These are phyloP conservation scores for Laspeyria flexula DNA, from an alignment of 2,888 invertebrate species.

Conservation along the genomic window DNA sequence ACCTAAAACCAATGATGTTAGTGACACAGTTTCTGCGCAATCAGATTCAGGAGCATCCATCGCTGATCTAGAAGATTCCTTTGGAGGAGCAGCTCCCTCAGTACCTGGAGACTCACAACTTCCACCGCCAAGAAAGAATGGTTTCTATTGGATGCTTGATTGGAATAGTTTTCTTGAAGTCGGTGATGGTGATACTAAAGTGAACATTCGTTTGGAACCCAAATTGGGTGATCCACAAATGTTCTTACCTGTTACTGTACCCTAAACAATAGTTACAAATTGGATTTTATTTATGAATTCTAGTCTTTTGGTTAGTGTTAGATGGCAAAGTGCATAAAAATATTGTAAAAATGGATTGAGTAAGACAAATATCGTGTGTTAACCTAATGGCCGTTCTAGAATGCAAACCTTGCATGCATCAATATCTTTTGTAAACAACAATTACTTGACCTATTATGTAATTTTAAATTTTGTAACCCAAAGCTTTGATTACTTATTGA, in stretches of 20 bases:
- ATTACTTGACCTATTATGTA: constrained; percentile 11
- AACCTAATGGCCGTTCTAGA: neutral
- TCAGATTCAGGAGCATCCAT: constrained; percentile 84
- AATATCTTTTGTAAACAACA: constrained; percentile 6
- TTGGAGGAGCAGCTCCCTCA: constrained; percentile 88
- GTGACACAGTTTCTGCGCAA: constrained; percentile 76
- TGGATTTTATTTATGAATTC: constrained; percentile 54
- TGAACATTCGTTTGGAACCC: constrained; percentile 92
- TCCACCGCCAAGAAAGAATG: constrained; percentile 90
- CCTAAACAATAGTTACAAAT: constrained; percentile 71
- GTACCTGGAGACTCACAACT: constrained; percentile 86
- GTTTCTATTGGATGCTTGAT: constrained; percentile 94
- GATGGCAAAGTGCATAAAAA: constrained; percentile 27
- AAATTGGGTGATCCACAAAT: constrained; percentile 92
- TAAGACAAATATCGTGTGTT: constrained; percentile 10
- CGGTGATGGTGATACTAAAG: constrained; percentile 90
- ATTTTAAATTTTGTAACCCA: constrained; percentile 8
- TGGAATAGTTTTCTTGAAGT: constrained; percentile 95
- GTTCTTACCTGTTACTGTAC: constrained; percentile 91
- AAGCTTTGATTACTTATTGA: constrained; percentile 15
- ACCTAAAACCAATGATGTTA: constrained; percentile 50
- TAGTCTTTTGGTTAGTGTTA: constrained; percentile 59
- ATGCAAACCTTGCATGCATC: neutral
- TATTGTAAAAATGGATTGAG: constrained; percentile 14
- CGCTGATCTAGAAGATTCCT: constrained; percentile 91